A percentile compares a stretch with the other conserved stretches of the same genome.
Evolutionary conservation across 2,888 invertebrate genomes (phyloP).

Genomic region (Seira sanloemensis): DNA sequence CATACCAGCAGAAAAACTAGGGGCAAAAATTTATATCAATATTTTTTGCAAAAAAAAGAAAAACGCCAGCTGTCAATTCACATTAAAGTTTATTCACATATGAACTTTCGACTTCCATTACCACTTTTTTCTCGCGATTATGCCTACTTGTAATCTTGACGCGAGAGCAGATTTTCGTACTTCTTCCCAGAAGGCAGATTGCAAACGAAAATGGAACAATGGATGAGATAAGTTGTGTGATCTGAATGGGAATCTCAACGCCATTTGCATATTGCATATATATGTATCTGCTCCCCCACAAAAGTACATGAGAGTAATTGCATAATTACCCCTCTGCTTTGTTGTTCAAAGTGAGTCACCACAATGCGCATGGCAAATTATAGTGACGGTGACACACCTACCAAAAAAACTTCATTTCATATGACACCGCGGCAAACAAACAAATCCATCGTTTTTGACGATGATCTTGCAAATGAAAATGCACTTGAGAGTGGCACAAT

Average conservation of each 20-base stretch:
- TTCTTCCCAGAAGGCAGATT: neutral
- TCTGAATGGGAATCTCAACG: neutral
- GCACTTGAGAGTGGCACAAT: constrained; percentile 10
- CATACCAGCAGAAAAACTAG: too few relatives aligned
- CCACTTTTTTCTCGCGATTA: neutral
- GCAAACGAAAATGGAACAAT: neutral
- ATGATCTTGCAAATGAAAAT: constrained; percentile 11
- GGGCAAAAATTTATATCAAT: constrained; percentile 10
- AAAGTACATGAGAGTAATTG: neutral
- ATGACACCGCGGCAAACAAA: neutral
- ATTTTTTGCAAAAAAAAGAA: constrained; percentile 9
- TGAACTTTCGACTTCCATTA: constrained; percentile 15
- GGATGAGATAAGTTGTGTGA: too few relatives aligned
- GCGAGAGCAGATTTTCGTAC: neutral
- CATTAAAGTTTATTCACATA: constrained; percentile 1
- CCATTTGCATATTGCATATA: neutral
- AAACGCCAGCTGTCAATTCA: constrained; percentile 10
- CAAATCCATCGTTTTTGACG: neutral
- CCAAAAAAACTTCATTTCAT: neutral
- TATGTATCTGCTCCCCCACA: too few relatives aligned
- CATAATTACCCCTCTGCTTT: neutral
- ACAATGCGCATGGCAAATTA: constrained; percentile 7
- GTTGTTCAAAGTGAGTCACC: constrained; percentile 3
- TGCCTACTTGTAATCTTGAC: neutral
- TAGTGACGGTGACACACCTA: constrained; percentile 28